Evolutionary conservation across 2,113 vertebrate species (phyloP).

Genomic region (Pelvicachromis taeniatus): DNA sequence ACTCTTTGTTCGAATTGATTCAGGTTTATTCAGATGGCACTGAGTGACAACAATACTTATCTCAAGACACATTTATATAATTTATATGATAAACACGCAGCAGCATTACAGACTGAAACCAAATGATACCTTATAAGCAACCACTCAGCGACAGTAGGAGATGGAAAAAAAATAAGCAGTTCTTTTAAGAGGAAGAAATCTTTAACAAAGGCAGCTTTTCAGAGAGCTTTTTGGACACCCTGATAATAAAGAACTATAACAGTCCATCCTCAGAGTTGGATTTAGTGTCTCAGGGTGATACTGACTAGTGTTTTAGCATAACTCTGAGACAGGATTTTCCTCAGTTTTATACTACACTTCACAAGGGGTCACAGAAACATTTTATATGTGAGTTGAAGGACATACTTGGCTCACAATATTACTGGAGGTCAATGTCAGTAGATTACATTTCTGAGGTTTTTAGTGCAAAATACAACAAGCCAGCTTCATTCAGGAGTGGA

Average conservation of each 20-base stretch:
- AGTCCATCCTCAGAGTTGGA: neutral
- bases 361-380: neutral
- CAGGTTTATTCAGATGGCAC: neutral
- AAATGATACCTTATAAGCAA: neutral
- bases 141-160: neutral
- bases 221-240: neutral
- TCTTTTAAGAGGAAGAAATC: neutral
- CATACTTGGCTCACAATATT: neutral
- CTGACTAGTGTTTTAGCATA: neutral
- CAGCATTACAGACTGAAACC: neutral
- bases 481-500: rapidly evolving
- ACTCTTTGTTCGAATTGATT: neutral
- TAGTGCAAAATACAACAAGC: neutral
- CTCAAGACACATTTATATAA: neutral
- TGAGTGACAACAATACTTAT: neutral
- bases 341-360: neutral
- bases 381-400: rapidly evolving
- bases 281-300: neutral
- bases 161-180: neutral
- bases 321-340: neutral
- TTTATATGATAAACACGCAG: neutral
- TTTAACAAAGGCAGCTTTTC: neutral
- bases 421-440: neutral
- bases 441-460: neutral
- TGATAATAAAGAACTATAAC: neutral